These are phyloP conservation scores for Urocynchramus pylzowi DNA, from an alignment of 2,113 vertebrate genomes.

Conservation along the genomic window DNA sequence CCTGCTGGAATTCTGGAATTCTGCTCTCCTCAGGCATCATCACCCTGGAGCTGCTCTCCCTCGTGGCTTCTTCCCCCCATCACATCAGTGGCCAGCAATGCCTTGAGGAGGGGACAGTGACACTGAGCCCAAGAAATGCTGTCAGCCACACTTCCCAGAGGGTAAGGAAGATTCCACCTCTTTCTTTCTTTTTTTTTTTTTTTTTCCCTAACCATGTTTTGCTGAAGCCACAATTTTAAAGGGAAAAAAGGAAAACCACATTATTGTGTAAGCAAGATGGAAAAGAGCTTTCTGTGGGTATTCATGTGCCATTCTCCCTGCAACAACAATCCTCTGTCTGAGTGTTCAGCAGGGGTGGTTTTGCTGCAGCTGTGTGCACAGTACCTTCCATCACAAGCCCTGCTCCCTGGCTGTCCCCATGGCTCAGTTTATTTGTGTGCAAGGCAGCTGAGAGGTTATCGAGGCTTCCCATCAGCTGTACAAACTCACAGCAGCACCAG, in stretches of 20 bases:
- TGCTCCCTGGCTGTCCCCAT: background rate
- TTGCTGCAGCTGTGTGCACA: slow-evolving; percentile 13
- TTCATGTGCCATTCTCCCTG: background rate
- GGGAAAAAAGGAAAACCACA: background rate
- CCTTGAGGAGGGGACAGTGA: background rate
- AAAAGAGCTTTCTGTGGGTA: background rate
- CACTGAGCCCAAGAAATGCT: background rate
- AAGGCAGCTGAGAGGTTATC: background rate
- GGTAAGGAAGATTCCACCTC: background rate
- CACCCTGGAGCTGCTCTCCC: rapidly evolving
- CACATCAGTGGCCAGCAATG: background rate
- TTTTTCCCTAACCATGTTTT: background rate
- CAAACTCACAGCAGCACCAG: background rate
- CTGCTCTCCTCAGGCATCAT: background rate
- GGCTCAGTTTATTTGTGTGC: slow-evolving; percentile 31
- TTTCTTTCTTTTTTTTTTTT: background rate
- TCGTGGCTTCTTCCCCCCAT: background rate
- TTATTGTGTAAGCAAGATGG: background rate
- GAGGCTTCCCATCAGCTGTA: slow-evolving; percentile 22
- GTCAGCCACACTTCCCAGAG: background rate
- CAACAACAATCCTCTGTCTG: background rate
- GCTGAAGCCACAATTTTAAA: background rate
- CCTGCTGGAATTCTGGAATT: background rate
- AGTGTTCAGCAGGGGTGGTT: background rate
- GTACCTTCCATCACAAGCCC: background rate